phyloP scores from a whole-genome alignment of 2,888 invertebrate species.

The Bombylius discolor region DNA sequence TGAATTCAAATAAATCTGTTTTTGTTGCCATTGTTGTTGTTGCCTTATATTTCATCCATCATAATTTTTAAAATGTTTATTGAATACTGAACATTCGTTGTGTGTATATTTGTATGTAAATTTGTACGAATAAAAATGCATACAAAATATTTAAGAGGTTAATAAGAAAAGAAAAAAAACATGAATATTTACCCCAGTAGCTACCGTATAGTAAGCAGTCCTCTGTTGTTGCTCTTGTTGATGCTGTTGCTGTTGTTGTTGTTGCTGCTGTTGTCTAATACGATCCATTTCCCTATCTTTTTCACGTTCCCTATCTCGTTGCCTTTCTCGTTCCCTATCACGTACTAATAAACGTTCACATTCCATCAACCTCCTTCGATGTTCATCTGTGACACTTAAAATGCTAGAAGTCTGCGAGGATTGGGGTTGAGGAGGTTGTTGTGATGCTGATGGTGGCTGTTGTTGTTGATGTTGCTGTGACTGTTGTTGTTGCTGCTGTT shows the following conservation, averaged over 20 bases:
- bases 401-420: conserved; percentile 7
- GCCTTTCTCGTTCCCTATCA: conserved; percentile 1
- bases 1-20: no score
- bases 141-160: no score
- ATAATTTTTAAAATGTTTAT: no score
- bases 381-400: conserved; percentile 10
- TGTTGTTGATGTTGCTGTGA: neutral
- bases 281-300: conserved; percentile 12
- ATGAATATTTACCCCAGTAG: conserved; percentile 9
- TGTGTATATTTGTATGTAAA: no score
- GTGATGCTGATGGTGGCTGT: neutral
- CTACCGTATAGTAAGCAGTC: conserved; percentile 14
- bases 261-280: conserved; percentile 15
- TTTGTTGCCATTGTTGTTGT: no score
- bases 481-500: neutral
- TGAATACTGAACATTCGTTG: no score
- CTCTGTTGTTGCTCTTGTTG: conserved; percentile 28
- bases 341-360: conserved; percentile 11
- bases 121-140: no score
- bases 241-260: conserved; percentile 21
- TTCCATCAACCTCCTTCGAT: conserved; percentile 12
- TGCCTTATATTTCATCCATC: no score
- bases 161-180: neutral
- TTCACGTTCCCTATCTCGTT: conserved; percentile 9
- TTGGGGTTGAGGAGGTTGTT: conserved; percentile 4